Evolutionary conservation across 1,140 invertebrate genomes (phyloP).

Genomic region (Heterodera carotae): DNA sequence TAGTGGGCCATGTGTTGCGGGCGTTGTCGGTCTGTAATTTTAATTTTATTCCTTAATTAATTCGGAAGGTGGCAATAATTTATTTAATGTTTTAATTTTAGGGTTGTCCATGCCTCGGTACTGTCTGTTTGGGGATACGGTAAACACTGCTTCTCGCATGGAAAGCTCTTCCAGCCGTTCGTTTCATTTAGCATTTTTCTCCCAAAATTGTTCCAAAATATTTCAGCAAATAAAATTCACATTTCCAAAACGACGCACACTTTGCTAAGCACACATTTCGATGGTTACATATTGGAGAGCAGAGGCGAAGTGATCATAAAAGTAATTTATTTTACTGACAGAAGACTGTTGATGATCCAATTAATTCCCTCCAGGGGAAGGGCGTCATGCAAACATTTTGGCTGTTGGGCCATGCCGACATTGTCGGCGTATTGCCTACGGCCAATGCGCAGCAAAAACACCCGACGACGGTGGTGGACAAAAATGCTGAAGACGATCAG

Average conservation of each 20-base stretch:
- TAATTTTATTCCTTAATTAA: no score
- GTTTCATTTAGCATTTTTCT: conserved; percentile 66
- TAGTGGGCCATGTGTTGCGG: conserved; percentile 56
- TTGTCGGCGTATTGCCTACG: no score
- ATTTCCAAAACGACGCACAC: conserved; percentile 55
- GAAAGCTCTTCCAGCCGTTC: conserved; percentile 69
- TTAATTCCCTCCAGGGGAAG: conserved; percentile 1
- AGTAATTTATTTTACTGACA: no score
- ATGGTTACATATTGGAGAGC: conserved; percentile 58
- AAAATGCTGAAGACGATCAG: no score
- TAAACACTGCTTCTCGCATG: conserved; percentile 88
- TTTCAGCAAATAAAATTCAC: conserved; percentile 61
- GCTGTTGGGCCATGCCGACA: conserved; percentile 8
- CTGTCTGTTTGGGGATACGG: conserved; percentile 75
- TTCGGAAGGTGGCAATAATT: not conserved
- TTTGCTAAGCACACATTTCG: conserved; percentile 48
- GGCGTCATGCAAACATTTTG: conserved; percentile 29
- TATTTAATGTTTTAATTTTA: not conserved
- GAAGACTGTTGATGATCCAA: no score
- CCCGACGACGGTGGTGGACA: no score
- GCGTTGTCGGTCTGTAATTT: conserved; percentile 44
- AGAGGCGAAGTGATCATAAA: conserved; percentile 63
- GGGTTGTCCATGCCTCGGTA: conserved; percentile 84
- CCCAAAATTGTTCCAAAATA: not conserved
- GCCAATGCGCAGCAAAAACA: no score